phyloP scores from a whole-genome alignment of 2,888 invertebrate species.

The Chloromyia formosa region DNA sequence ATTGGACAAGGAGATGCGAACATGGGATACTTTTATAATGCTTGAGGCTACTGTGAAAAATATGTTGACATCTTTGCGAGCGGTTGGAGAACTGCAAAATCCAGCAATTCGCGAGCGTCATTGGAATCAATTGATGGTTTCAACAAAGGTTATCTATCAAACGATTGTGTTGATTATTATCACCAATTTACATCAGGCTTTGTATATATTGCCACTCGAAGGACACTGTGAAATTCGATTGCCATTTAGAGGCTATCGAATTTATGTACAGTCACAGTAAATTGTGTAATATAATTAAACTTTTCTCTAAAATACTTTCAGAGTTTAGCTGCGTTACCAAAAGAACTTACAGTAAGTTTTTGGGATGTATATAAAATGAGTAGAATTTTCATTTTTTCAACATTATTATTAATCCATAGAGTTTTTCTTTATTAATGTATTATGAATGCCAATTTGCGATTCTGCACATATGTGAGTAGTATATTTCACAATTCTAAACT shows the following conservation, averaged over 20 bases:
- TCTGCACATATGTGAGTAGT: no score
- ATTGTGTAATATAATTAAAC: slow-evolving; percentile 32
- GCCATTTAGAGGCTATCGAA: slow-evolving; percentile 30
- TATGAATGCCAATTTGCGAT: no score
- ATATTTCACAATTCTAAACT: no score
- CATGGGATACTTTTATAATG: slow-evolving; percentile 89
- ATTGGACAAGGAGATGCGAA: slow-evolving; percentile 94
- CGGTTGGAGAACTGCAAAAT: slow-evolving; percentile 95
- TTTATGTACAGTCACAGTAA: slow-evolving; percentile 55
- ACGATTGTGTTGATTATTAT: no score
- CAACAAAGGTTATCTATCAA: slow-evolving; percentile 80
- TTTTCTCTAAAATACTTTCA: slow-evolving; percentile 66
- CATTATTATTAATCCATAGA: not conserved
- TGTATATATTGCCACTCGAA: slow-evolving; percentile 43
- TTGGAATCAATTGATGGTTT: slow-evolving; percentile 96
- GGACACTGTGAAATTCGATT: slow-evolving; percentile 22
- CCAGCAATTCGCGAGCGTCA: slow-evolving; percentile 95
- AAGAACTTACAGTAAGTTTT: slow-evolving; percentile 79
- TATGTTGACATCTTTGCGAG: slow-evolving; percentile 92
- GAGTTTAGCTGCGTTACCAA: slow-evolving; percentile 83
- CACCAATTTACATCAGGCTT: slow-evolving; percentile 38
- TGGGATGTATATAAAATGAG: slow-evolving; percentile 17
- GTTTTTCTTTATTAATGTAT: no score
- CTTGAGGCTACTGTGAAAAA: slow-evolving; percentile 94
- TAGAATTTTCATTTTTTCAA: not conserved